phyloP scores from a whole-genome alignment of 2,113 vertebrate species.

The Mobula hypostoma region DNA sequence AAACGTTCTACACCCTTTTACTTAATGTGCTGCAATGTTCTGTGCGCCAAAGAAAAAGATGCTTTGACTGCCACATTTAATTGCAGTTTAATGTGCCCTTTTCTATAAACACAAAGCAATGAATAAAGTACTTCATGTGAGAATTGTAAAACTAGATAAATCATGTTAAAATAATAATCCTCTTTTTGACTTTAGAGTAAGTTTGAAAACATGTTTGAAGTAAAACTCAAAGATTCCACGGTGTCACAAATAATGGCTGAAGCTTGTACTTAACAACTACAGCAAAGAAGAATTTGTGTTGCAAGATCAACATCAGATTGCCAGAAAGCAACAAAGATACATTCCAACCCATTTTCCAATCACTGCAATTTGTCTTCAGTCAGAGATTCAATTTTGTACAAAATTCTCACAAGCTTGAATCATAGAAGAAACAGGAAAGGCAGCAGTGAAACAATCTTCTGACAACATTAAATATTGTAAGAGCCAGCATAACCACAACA shows the following conservation, averaged over 20 bases:
- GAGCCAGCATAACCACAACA: too few relatives aligned
- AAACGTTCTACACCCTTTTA: background rate
- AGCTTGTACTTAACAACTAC: background rate
- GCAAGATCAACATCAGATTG: background rate
- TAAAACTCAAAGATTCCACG: background rate
- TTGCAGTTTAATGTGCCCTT: constrained; percentile 13
- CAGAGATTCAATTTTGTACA: background rate
- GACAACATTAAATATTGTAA: too few relatives aligned
- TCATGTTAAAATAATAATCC: background rate
- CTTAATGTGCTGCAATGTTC: background rate
- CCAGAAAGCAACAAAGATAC: background rate
- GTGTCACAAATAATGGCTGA: background rate
- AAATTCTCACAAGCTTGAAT: background rate
- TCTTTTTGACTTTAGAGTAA: background rate
- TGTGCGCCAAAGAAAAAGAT: constrained; percentile 19
- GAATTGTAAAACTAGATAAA: background rate
- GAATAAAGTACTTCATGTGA: background rate
- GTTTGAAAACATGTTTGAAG: background rate
- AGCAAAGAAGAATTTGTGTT: background rate
- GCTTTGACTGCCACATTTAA: constrained; percentile 19
- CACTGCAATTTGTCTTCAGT: background rate
- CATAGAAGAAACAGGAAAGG: background rate
- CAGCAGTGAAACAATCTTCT: background rate
- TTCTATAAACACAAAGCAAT: background rate
- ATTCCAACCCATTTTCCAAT: background rate